phyloP scores from a whole-genome alignment of 2,797 vertebrate genomes.

The Spea hammondii region DNA sequence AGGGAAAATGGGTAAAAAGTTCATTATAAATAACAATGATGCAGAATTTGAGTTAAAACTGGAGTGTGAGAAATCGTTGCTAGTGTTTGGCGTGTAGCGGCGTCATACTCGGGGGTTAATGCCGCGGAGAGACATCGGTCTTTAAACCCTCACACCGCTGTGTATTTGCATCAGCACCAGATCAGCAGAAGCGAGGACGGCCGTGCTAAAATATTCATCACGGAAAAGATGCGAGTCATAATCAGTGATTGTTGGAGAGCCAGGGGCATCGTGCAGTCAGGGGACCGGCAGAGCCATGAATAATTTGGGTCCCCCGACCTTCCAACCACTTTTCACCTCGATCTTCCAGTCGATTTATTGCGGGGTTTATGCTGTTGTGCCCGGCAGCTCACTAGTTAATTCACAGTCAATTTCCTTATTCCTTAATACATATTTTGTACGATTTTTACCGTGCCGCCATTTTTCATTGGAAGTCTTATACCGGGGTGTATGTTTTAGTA shows the following conservation, averaged over 20 bases:
- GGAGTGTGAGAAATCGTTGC: neutral
- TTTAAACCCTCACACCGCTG: conserved; percentile 31
- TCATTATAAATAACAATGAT: neutral
- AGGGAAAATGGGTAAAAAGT: neutral
- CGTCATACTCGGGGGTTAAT: neutral
- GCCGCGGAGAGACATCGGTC: neutral
- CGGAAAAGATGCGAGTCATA: conserved; percentile 39
- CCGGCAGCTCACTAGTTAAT: neutral
- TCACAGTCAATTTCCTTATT: too few relatives aligned
- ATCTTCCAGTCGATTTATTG: too few relatives aligned
- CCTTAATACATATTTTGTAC: too few relatives aligned
- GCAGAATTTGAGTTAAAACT: neutral
- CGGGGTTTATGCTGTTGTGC: too few relatives aligned
- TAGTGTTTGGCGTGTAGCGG: too few relatives aligned
- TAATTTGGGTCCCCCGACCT: neutral
- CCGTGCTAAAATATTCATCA: conserved; percentile 51
- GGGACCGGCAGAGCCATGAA: conserved; percentile 2
- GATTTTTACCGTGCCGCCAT: too few relatives aligned
- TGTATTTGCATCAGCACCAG: conserved; percentile 51
- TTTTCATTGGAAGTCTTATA: too few relatives aligned
- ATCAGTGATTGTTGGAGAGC: conserved; percentile 14
- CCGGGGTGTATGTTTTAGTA: too few relatives aligned
- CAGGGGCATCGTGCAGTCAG: conserved; percentile 16
- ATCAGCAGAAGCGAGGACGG: conserved; percentile 29
- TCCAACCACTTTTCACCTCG: too few relatives aligned